Evolutionary conservation across 2,888 invertebrate species (phyloP).

Genomic region (Allacma fusca): DNA sequence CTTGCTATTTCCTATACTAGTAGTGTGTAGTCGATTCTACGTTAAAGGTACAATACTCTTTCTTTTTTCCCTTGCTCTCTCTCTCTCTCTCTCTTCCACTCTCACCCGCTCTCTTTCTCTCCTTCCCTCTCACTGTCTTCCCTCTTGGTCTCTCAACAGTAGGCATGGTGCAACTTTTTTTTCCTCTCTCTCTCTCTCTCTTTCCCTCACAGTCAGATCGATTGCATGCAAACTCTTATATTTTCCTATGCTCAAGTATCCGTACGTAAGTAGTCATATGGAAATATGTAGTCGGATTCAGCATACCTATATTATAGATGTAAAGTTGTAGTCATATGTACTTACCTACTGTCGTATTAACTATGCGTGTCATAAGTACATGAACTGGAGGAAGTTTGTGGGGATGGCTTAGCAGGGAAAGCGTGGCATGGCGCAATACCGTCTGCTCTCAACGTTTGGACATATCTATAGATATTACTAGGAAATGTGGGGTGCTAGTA

Average conservation of each 20-base stretch:
- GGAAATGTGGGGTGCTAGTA: too few relatives aligned
- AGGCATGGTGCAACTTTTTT: slow-evolving; percentile 28
- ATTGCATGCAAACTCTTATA: slow-evolving; percentile 31
- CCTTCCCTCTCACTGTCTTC: neutral
- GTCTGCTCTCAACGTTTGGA: too few relatives aligned
- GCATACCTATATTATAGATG: too few relatives aligned
- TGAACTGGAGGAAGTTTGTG: neutral
- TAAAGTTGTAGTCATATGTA: too few relatives aligned
- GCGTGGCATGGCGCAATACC: too few relatives aligned
- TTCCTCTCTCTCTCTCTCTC: too few relatives aligned
- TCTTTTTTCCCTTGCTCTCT: neutral
- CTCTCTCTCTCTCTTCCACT: neutral
- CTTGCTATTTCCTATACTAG: neutral
- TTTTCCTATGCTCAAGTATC: too few relatives aligned
- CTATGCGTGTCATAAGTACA: too few relatives aligned
- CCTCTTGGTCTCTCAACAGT: neutral
- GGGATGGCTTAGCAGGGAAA: neutral
- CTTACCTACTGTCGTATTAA: too few relatives aligned
- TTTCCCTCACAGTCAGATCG: slow-evolving; percentile 34
- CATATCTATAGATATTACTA: too few relatives aligned
- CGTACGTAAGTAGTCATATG: too few relatives aligned
- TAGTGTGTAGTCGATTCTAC: neutral
- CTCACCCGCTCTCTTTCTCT: neutral
- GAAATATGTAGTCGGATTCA: too few relatives aligned
- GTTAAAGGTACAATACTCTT: slow-evolving; percentile 6